Evolutionary conservation across 2,888 invertebrate genomes (phyloP).

Genomic region (Spicauda simplicius): DNA sequence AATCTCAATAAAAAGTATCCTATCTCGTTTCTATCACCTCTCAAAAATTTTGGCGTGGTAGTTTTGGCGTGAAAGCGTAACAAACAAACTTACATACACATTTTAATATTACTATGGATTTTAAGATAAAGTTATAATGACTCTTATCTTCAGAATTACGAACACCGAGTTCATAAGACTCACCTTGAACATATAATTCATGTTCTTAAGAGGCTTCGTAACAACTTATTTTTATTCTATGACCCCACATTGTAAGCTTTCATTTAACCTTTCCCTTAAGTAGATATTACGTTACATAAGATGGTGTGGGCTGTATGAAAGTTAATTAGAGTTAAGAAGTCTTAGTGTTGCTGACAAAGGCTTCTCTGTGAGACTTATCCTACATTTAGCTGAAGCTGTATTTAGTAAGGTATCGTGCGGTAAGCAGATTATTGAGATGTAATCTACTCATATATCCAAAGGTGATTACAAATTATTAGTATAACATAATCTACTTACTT

Average conservation of each 20-base stretch:
- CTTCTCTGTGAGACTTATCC: slow-evolving; percentile 24
- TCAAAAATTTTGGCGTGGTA: too few species aligned
- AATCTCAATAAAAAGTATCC: too few species aligned
- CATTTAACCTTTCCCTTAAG: slow-evolving; percentile 1
- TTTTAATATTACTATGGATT: too few species aligned
- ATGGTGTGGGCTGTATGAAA: slow-evolving; percentile 13
- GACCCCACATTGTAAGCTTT: slow-evolving; percentile 8
- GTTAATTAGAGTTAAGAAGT: slow-evolving; percentile 32
- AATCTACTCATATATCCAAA: background rate
- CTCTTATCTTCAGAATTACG: too few species aligned
- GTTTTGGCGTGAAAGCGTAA: too few species aligned
- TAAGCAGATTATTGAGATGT: slow-evolving; percentile 3
- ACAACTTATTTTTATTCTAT: slow-evolving; percentile 4
- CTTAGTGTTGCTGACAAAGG: slow-evolving; percentile 33
- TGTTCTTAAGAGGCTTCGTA: background rate
- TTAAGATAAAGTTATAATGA: too few species aligned
- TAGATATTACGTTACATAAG: slow-evolving; percentile 14
- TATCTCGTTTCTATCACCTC: too few species aligned
- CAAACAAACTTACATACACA: too few species aligned
- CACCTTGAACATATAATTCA: too few species aligned
- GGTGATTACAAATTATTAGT: background rate
- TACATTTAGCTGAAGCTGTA: slow-evolving; percentile 10
- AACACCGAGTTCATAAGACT: too few species aligned
- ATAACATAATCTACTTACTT: too few species aligned
- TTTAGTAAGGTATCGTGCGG: slow-evolving; percentile 7